Percentiles rank a stretch among this genome's conserved stretches.
phyloP scores from a whole-genome alignment of 2,797 vertebrate genomes.

The Pseudomugil tenellus region DNA sequence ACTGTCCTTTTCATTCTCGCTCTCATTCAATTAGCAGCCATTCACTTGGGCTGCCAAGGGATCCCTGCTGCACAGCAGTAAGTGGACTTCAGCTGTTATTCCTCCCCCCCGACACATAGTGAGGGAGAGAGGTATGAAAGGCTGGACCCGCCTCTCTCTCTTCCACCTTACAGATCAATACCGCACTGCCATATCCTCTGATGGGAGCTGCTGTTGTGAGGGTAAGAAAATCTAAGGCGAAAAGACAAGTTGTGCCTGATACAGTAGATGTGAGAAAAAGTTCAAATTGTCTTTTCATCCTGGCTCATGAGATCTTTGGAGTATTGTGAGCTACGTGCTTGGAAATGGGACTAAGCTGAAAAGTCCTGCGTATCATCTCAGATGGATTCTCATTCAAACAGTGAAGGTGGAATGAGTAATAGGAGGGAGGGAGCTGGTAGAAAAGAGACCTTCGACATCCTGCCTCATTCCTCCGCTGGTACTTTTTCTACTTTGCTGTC shows the following conservation, averaged over 20 bases:
- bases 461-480: slow-evolving; percentile 65
- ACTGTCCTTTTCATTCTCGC: slow-evolving; percentile 70
- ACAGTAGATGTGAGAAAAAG: slow-evolving; percentile 75
- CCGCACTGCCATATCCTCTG: slow-evolving; percentile 77
- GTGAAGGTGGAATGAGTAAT: slow-evolving; percentile 74
- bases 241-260: slow-evolving; percentile 70
- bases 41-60: slow-evolving; percentile 66
- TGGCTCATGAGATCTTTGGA: slow-evolving; percentile 69
- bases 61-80: slow-evolving; percentile 65
- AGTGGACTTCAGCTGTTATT: slow-evolving; percentile 74
- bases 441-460: slow-evolving; percentile 72
- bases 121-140: slow-evolving; percentile 64
- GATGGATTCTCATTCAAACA: slow-evolving; percentile 73
- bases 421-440: slow-evolving; percentile 58
- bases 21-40: slow-evolving; percentile 75
- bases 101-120: slow-evolving; percentile 39
- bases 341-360: slow-evolving; percentile 63
- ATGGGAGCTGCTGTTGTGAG: slow-evolving; percentile 72
- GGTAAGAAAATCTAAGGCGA: slow-evolving; percentile 75
- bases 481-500: slow-evolving; percentile 61
- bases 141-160: slow-evolving; percentile 63
- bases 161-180: slow-evolving; percentile 78
- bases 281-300: slow-evolving; percentile 82
- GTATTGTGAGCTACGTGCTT: slow-evolving; percentile 56
- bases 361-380: slow-evolving; percentile 42